Evolutionary conservation across 2,888 invertebrate genomes (phyloP).

Genomic region (Drosophila diplacantha): DNA sequence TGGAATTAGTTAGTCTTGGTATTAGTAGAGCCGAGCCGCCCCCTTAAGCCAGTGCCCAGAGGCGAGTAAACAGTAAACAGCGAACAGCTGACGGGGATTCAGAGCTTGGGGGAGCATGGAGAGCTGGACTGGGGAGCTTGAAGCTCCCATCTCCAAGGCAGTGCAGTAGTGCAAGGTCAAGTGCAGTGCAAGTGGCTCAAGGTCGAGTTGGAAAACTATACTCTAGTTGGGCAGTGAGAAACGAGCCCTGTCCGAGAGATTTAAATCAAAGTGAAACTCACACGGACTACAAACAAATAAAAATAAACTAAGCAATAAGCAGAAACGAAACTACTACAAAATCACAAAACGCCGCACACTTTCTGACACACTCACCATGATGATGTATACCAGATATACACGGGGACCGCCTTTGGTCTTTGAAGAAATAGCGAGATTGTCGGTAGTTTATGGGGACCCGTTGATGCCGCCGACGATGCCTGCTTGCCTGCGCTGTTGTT

Average conservation of each 20-base stretch:
- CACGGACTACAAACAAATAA: conserved; percentile 31
- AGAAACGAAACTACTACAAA: conserved; percentile 37
- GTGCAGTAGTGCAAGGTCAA: conserved; percentile 52
- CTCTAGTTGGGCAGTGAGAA: background rate
- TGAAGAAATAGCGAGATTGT: conserved; percentile 53
- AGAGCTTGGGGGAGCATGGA: conserved; percentile 2
- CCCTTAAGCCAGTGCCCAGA: conserved; percentile 15
- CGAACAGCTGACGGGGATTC: conserved; percentile 31
- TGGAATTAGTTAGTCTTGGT: conserved; percentile 10
- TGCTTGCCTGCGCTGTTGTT: conserved; percentile 17
- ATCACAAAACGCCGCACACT: conserved; percentile 20
- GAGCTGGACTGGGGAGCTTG: conserved; percentile 16
- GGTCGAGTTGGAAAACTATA: conserved; percentile 19
- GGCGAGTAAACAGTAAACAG: conserved; percentile 13
- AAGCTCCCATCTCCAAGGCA: background rate
- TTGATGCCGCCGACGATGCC: conserved; percentile 12
- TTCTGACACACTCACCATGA: conserved; percentile 59
- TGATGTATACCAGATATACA: conserved; percentile 60
- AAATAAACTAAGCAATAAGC: conserved; percentile 48
- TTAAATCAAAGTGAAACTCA: conserved; percentile 18
- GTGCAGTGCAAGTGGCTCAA: conserved; percentile 41
- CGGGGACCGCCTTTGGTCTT: conserved; percentile 45
- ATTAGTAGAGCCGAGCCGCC: conserved; percentile 9
- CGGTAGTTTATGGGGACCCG: conserved; percentile 19
- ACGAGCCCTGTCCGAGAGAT: background rate